These are phyloP conservation scores for Oxyruncus cristatus DNA, from an alignment of 2,113 vertebrate species.

Conservation along the genomic window DNA sequence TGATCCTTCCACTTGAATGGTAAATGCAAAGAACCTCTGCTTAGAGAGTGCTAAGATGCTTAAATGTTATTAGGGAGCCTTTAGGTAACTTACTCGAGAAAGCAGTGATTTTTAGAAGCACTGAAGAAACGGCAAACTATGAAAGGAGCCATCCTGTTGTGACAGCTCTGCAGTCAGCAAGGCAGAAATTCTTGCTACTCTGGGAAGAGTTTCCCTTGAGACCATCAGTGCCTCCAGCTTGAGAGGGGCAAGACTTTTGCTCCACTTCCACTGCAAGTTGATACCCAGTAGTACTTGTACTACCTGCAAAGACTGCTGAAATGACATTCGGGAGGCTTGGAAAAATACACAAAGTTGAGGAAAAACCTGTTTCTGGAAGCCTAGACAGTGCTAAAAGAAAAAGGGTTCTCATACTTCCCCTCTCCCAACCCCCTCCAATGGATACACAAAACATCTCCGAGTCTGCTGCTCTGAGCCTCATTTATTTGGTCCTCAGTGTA, in stretches of 20 bases:
- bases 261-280: accelerated
- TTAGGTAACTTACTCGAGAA: neutral
- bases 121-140: neutral
- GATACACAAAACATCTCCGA: neutral
- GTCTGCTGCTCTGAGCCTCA: neutral
- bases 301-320: neutral
- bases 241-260: neutral
- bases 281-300: neutral
- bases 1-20: neutral
- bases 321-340: neutral
- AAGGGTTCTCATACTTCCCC: neutral
- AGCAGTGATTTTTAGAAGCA: neutral
- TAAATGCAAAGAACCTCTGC: neutral
- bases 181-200: neutral
- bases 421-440: too few relatives aligned
- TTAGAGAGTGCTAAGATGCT: neutral
- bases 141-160: neutral
- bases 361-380: neutral
- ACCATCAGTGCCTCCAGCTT: neutral
- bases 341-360: neutral
- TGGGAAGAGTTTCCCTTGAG: neutral
- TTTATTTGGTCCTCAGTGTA: neutral
- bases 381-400: neutral
- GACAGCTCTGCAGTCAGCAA: neutral
- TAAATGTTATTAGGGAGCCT: neutral